Base-by-base conservation (phyloP, 1,140 invertebrate species). In the Homalodisca vitripennis region DNA sequence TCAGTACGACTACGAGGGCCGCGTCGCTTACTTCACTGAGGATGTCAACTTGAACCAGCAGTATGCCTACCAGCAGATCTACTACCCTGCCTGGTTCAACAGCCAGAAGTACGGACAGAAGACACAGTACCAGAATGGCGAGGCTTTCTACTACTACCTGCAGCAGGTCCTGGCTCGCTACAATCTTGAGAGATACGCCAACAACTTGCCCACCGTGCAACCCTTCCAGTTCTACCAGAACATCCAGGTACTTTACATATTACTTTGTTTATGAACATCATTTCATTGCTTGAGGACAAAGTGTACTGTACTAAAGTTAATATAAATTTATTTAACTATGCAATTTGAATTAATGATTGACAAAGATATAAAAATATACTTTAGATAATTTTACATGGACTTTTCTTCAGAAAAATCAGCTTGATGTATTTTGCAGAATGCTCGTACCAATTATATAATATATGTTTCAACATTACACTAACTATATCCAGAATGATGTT, bases 1-100 rank as follows among this genome's bases (percentile, higher is more conserved):
- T 14, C 46, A 22, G 26, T 3, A 66, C 14, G 48, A 48, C 46
- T 41, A 46, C 17, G 64, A 66, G 26, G 41, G 85, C 68, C 79
- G 84, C 62, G 57, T 93, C 20, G 80, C 83, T 24, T 92, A 93
- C 78, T 92, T 87, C 81, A 88, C 88, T 0, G 87, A 93, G 71
- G 91, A 92, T 77, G 79, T 87, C 66, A 86, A 85, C 69, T 20
- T 66, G 31, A 66, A 66, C 41, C 30, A 32, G 24, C 62, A 64
- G 34, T 32, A 22, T 17, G 62, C 32, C 62, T 24, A 88, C 73
- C 80, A 84, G 55, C 83, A 88, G 67, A 71, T 90, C 29, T 83
- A 85, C 27, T 86, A 84, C 71, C 89, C 90, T 1, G 82, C 79
- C 79, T 89, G 86, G 82, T 81, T 87, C 85, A 81, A 79, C 71